Base-by-base conservation (phyloP, 2,888 invertebrate species). In the Siphlonurus alternatus region DNA sequence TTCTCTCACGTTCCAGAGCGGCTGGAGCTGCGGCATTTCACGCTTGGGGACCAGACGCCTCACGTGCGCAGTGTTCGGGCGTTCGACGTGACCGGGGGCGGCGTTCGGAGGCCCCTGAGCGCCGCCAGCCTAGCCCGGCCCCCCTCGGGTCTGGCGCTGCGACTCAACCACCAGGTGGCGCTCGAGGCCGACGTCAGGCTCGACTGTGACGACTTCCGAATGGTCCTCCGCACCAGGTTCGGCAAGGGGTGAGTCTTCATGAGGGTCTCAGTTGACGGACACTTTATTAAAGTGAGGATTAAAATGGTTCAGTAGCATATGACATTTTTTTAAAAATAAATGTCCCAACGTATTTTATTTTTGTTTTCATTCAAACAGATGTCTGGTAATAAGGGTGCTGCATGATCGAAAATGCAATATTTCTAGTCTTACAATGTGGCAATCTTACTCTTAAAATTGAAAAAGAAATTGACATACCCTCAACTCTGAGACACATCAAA, bases 121-220 rank as follows among this genome's bases (percentile, higher is more conserved):
- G 5, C 65, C 62, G 5, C 61, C 62, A 60, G 64, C 62, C 23
- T 64, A 38, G 53, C 65, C 60, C 63, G 63, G 61, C 63, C 66
- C 38, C 64, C 67, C 19, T 38, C 60, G 2, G 66, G 67, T 1
- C 64, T 66, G 24, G 64, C 67, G 2, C 53, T 63, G 3, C 63
- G 64, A 19, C 38, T 63, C 3, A 61, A 68, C 71, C 75, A 73
- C 69, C 74, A 77, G 69, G 70, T 80, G 23, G 77, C 78, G 5
- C 68, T 80, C 54, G 78, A 79, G 71, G 75, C 77, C 5, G 77
- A 79, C 63, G 70, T 79, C 2, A 75, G 74, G 19, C 72, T 79
- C 53, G 74, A 76, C 67, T 77, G 77, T 68, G 79, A 79, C 59
- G 78, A 80, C 69, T 80, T 80, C 69, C 74, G 76, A 60, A 78